Evolutionary conservation across 2,797 vertebrate genomes (phyloP), one percentile per base, ranked within the genome.

Genomic region (Columba guinea): DNA sequence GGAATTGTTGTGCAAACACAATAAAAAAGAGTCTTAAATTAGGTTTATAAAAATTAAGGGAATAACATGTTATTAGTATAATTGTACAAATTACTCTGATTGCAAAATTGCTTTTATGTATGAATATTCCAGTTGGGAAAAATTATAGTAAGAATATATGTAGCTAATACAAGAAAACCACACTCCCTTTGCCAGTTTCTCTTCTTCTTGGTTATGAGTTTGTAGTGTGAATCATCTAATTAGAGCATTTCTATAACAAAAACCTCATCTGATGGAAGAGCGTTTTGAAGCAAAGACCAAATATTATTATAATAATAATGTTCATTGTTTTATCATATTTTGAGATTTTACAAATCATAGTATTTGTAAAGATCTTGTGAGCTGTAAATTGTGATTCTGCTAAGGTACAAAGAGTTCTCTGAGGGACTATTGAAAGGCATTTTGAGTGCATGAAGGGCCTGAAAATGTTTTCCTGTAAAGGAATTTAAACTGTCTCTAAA

Each of bases 41-140:
- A 5, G 19, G 6, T 76, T 95, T 87, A 76, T 87, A 84, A 94
- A 94, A 87, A 82, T 51, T 37, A 65, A 90, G 30, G 35, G 59
- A 86, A 62, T 84, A 90, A 65, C 55, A 55, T 44, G 46, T 80
- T 85, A 73, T 90, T 92, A 87, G 63, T 82, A 76, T 93, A 95
- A 90, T 68, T 87, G 56, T 85, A 83, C 78, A 87, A 90, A 92
- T 96, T 80, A 65, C 32, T 89, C 68, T 65, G 20, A 32, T 80
- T 91, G 62, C 78, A 94, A 89, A 90, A 74, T 59, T 83, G 60
- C 68, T 92, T 90, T 93, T 77, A 83, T 81, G 51, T 91, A 75
- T 10, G 4, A 87, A 71, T 75, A 78, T 79, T 71, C 32, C 41
- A 77, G 41, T 56, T 77, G 87, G 69, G 78, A 89, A 70, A 90